phyloP scores from a whole-genome alignment of 2,113 vertebrate genomes.

The human (Homo sapiens) region DNA sequence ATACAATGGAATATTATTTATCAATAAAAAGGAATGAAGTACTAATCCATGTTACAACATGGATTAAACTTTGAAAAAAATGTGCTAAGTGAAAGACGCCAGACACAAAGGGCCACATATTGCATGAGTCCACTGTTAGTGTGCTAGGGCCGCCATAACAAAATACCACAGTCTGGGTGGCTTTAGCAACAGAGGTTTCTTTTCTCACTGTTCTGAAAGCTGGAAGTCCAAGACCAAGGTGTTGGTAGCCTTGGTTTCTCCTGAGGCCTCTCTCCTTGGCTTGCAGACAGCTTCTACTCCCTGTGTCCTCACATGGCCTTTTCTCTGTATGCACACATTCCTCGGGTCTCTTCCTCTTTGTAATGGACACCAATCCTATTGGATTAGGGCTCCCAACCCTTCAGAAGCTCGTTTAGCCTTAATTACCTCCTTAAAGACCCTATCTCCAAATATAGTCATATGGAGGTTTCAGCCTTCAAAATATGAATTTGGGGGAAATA shows the following conservation, averaged over 20 bases:
- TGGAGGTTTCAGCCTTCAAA: not conserved
- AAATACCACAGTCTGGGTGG: not conserved
- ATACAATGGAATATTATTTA: not conserved
- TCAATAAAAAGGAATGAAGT: not conserved
- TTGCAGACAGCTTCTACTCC: not conserved
- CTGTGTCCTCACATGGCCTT: not conserved
- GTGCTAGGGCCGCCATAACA: not conserved
- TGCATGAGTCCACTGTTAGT: not conserved
- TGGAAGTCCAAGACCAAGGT: not conserved
- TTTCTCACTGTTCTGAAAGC: not conserved
- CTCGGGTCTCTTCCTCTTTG: not conserved
- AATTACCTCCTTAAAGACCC: not conserved
- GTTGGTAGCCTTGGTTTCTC: not conserved
- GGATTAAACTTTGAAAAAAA: not conserved
- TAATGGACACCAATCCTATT: not conserved
- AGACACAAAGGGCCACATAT: not conserved
- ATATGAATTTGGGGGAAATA: not conserved
- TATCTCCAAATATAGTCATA: not conserved
- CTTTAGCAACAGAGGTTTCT: not conserved
- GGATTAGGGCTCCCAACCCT: not conserved
- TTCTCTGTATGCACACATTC: not conserved
- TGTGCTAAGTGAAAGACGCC: not conserved
- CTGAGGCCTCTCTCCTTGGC: not conserved
- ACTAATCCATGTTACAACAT: not conserved
- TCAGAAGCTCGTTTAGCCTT: not conserved